Percentiles rank a stretch among this genome's conserved stretches.
These are phyloP conservation scores for Blomia tropicalis DNA, from an alignment of 2,888 invertebrate genomes.

Conservation along the genomic window DNA sequence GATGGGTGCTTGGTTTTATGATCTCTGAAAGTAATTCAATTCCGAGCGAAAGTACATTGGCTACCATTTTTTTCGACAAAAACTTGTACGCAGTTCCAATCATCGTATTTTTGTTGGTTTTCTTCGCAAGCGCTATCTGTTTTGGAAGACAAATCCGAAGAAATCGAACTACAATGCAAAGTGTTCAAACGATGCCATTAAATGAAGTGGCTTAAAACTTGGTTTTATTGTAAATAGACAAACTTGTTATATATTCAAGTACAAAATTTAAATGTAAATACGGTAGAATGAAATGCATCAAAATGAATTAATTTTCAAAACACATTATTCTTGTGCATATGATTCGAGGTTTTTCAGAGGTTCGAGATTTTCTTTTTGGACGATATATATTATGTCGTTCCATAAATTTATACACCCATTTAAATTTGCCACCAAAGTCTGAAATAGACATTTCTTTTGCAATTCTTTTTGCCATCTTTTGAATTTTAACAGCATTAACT, in stretches of 20 bases:
- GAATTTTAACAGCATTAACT: too few relatives aligned
- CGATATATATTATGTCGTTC: too few relatives aligned
- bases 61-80: background rate
- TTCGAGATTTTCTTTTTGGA: too few relatives aligned
- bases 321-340: too few relatives aligned
- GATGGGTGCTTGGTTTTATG: conserved; percentile 41
- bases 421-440: too few relatives aligned
- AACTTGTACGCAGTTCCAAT: background rate
- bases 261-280: too few relatives aligned
- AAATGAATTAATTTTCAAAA: background rate
- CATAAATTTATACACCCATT: too few relatives aligned
- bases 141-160: background rate
- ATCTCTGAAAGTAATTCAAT: conserved; percentile 38
- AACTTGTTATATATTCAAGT: background rate
- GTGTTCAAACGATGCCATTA: background rate
- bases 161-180: background rate
- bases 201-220: background rate
- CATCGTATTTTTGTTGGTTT: background rate
- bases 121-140: background rate
- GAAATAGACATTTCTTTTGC: too few relatives aligned
- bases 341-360: too few relatives aligned
- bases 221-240: conserved; percentile 1
- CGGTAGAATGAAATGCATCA: too few relatives aligned
- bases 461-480: too few relatives aligned
- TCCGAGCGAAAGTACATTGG: conserved; percentile 31